Evolutionary conservation across 1,140 invertebrate genomes (phyloP).

Genomic region (Zaprionus gabonicus): DNA sequence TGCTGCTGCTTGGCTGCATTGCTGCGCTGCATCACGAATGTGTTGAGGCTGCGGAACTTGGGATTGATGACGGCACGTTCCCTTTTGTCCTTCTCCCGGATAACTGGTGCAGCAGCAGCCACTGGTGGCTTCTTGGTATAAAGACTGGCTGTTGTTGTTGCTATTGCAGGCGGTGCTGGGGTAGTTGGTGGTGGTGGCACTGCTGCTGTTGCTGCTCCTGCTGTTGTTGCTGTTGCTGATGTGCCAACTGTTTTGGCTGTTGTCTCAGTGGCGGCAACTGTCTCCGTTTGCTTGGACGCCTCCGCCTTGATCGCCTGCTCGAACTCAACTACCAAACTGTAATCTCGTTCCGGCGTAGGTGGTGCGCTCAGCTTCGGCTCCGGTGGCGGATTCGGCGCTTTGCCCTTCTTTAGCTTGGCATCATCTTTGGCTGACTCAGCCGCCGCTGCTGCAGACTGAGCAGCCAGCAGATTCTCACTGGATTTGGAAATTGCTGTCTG

Average conservation of each 20-base stretch:
- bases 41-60: slow-evolving; percentile 86
- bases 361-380: slow-evolving; percentile 75
- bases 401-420: slow-evolving; percentile 84
- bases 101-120: slow-evolving; percentile 88
- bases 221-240: slow-evolving; percentile 74
- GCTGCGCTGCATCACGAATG: slow-evolving; percentile 76
- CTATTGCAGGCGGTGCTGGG: background rate
- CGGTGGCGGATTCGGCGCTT: slow-evolving; percentile 86
- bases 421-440: slow-evolving; percentile 66
- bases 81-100: slow-evolving; percentile 90
- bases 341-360: slow-evolving; percentile 80
- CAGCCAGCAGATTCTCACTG: slow-evolving; percentile 60
- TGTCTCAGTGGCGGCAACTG: slow-evolving; percentile 10
- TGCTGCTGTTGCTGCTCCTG: slow-evolving; percentile 32
- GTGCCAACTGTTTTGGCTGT: slow-evolving; percentile 70
- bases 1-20: slow-evolving; percentile 79
- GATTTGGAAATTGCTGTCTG: slow-evolving; percentile 84
- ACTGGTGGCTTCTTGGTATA: slow-evolving; percentile 86
- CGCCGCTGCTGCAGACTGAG: slow-evolving; percentile 33
- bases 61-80: slow-evolving; percentile 89
- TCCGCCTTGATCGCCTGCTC: slow-evolving; percentile 61
- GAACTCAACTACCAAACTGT: slow-evolving; percentile 77
- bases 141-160: slow-evolving; percentile 80
- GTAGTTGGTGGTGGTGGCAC: slow-evolving; percentile 65
- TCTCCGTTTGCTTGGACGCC: slow-evolving; percentile 18